A percentile compares a stretch with the other conserved stretches of the same genome.
Evolutionary conservation across 1,140 invertebrate species (phyloP).

Genomic region (Hylaeus anthracinus): DNA sequence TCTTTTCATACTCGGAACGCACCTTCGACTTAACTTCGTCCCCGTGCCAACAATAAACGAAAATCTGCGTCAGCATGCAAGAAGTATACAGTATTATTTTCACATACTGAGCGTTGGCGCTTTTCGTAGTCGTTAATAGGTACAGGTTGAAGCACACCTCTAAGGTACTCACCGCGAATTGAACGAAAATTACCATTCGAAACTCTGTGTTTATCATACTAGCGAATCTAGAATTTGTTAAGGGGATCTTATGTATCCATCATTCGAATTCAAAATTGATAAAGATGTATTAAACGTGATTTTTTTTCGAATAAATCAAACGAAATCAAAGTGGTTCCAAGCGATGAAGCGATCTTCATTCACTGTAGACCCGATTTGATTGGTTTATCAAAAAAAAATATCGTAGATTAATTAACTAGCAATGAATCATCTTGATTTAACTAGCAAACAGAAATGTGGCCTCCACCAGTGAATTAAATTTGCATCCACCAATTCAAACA

Average conservation of each 20-base stretch:
- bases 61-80: constrained; percentile 70
- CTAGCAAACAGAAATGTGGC: too few relatives aligned
- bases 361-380: too few relatives aligned
- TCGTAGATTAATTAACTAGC: too few relatives aligned
- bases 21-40: constrained; percentile 78
- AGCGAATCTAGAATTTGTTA: constrained; percentile 43
- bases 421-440: too few relatives aligned
- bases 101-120: constrained; percentile 71
- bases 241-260: neutral
- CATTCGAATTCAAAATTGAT: too few relatives aligned
- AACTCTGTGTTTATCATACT: constrained; percentile 44
- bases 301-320: too few relatives aligned
- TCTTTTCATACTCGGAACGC: neutral
- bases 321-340: too few relatives aligned
- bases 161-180: constrained; percentile 49
- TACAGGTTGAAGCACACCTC: constrained; percentile 53
- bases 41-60: constrained; percentile 82
- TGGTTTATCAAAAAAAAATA: too few relatives aligned
- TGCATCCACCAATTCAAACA: neutral
- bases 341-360: too few relatives aligned
- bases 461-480: too few relatives aligned
- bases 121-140: constrained; percentile 65
- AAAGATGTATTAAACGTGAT: too few relatives aligned
- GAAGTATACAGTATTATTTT: constrained; percentile 45
- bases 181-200: constrained; percentile 48